Percentiles rank a stretch among this genome's conserved stretches.
Conservation (phyloP, 2,113 vertebrate species). For the Peromyscus californicus region DNA sequence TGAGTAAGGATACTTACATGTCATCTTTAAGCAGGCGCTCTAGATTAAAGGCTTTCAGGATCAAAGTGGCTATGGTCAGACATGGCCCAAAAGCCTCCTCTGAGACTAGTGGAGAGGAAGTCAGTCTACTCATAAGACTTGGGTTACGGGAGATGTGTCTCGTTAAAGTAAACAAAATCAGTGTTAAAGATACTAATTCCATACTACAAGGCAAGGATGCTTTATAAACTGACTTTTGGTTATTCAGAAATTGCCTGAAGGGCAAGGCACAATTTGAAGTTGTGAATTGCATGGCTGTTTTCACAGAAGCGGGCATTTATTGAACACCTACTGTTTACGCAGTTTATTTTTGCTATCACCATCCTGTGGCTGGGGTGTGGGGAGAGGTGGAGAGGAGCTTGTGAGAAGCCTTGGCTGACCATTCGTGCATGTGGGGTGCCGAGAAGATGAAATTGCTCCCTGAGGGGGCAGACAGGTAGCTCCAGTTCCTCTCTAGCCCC, state of each 20-base stretch:
- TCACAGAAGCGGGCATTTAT: neutral
- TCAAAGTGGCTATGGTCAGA: neutral
- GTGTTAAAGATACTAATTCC: neutral
- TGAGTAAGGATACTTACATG: neutral
- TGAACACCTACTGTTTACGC: neutral
- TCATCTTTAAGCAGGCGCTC: neutral
- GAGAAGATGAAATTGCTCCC: neutral
- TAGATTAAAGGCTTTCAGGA: neutral
- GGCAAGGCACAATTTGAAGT: neutral
- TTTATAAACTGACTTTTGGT: neutral
- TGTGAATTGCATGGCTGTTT: neutral
- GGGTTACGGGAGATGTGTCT: neutral
- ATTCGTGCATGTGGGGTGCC: neutral
- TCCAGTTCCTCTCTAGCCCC: neutral
- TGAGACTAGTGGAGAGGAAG: neutral
- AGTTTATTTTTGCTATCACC: neutral
- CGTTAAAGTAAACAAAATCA: constrained; percentile 10
- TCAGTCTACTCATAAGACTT: neutral
- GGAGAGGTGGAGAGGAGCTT: neutral
- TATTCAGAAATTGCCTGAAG: neutral
- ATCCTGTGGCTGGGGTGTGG: neutral
- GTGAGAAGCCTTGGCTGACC: neutral
- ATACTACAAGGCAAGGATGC: neutral
- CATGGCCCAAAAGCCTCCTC: neutral
- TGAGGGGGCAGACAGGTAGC: neutral